Base-by-base conservation (phyloP, 2,888 invertebrate species). In the Phanerotoma sp. region DNA sequence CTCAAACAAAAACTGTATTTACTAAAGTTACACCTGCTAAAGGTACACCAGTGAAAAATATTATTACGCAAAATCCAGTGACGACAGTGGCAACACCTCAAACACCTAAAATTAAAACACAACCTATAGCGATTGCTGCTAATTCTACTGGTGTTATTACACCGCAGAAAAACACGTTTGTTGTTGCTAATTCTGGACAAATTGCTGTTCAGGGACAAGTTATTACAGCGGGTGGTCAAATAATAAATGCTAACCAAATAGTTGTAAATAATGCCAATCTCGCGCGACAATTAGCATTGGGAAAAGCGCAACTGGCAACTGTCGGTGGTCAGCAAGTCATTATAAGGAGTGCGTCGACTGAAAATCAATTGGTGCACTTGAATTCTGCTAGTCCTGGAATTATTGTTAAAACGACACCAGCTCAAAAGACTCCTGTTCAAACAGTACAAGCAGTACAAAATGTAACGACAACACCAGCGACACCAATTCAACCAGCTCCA, bases 261-360 rank as follows among this genome's bases (percentile, higher is more conserved):
- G 85, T 91, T 41, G 87, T 91, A 41, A 90, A 87, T 68, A 89
- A 88, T 74, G 84, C 83, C 15, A 77, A 70, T 50, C 78, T 92
- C 35, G 90, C 89, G 13, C 91, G 91, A 71, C 91, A 92, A 74
- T 81, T 93, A 57, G 89, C 90, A 2, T 83, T 88, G 13, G 92
- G 91, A 6, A 92, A 91, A 75, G 84, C 91, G 7, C 91, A 91
- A 73, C 81, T 93, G 52, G 90, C 91, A 0, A 90, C 89, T 0
- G 87, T 93, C 21, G 89, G 89, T 72, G 92, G 92, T 0, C 92
- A 92, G 70, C 92, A 92, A 76, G 90, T 93, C 22, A 81, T 92
- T 38, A 89, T 93, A 56, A 82, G 90, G 41, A 75, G 72, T 40
- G 70, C 74, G 18, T 87, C 88, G 1, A 84, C 90, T 9, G 88